phyloP scores from a whole-genome alignment of 2,797 vertebrate species.

The Fundulus diaphanus region DNA sequence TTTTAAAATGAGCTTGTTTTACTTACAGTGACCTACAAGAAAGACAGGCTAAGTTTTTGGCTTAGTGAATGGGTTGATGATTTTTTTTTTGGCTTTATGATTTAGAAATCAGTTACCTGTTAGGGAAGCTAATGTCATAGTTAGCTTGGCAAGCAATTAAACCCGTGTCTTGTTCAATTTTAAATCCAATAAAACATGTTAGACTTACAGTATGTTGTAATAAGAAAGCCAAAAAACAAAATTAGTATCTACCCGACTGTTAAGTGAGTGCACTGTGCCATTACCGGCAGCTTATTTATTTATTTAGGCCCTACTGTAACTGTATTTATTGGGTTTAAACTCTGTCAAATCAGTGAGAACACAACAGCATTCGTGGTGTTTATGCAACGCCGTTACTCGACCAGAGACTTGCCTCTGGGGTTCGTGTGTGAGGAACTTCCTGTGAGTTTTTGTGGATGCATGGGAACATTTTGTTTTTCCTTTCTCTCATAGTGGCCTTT shows the following conservation, averaged over 20 bases:
- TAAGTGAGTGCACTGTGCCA: not conserved
- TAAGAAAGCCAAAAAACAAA: not conserved
- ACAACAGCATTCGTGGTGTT: constrained; percentile 26
- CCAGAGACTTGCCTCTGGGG: constrained; percentile 39
- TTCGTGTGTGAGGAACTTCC: constrained; percentile 45
- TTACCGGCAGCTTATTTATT: not conserved
- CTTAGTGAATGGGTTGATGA: too few relatives aligned
- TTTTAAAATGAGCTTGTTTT: too few relatives aligned
- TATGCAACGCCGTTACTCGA: constrained; percentile 32
- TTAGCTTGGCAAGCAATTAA: not conserved
- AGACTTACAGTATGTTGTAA: not conserved
- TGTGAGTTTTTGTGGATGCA: constrained; percentile 36
- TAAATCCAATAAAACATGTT: not conserved
- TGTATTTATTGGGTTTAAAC: not conserved
- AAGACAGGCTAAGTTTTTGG: too few relatives aligned
- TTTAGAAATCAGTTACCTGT: not conserved
- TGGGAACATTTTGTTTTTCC: constrained; percentile 26
- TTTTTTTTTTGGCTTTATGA: too few relatives aligned
- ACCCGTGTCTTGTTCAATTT: not conserved
- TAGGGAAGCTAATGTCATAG: not conserved
- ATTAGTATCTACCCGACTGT: not conserved
- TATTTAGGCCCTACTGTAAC: not conserved
- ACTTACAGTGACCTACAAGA: too few relatives aligned
- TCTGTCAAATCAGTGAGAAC: constrained; percentile 22
- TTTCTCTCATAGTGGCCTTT: constrained; percentile 9